Conservation (phyloP, 2,113 vertebrate species). For the Hydropotes inermis region DNA sequence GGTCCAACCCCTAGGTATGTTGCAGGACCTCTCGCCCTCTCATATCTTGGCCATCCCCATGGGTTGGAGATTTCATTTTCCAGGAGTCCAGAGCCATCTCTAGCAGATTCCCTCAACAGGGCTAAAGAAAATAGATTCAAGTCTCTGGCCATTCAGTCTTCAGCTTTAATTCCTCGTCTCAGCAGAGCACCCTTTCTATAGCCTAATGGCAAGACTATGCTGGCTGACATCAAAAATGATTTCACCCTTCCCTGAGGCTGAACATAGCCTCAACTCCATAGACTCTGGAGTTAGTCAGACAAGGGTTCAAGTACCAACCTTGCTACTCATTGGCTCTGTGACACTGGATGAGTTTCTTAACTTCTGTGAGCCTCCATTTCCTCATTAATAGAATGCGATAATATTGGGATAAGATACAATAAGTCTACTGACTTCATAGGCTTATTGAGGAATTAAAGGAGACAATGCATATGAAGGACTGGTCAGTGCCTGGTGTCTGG, state of each 20-base stretch:
- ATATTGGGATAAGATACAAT: not conserved
- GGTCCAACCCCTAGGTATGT: no score
- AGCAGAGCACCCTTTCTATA: rapidly evolving
- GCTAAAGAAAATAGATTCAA: not conserved
- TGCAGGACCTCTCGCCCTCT: not conserved
- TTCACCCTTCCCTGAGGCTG: not conserved
- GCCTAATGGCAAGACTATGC: not conserved
- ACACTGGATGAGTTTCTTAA: not conserved
- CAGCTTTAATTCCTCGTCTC: not conserved
- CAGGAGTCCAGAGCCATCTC: not conserved
- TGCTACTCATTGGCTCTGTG: not conserved
- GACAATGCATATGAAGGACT: rapidly evolving
- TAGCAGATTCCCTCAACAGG: not conserved
- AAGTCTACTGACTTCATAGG: not conserved
- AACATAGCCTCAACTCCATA: rapidly evolving
- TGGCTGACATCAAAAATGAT: rapidly evolving
- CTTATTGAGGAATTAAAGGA: not conserved
- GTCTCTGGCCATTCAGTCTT: not conserved
- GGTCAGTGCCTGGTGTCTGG: not conserved
- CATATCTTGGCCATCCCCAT: rapidly evolving
- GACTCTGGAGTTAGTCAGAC: not conserved
- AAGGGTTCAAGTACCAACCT: not conserved
- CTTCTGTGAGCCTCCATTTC: not conserved
- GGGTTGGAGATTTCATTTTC: not conserved
- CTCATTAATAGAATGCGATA: not conserved